phyloP scores from a whole-genome alignment of 1,140 invertebrate genomes.

The Zaprionus nigranus region DNA sequence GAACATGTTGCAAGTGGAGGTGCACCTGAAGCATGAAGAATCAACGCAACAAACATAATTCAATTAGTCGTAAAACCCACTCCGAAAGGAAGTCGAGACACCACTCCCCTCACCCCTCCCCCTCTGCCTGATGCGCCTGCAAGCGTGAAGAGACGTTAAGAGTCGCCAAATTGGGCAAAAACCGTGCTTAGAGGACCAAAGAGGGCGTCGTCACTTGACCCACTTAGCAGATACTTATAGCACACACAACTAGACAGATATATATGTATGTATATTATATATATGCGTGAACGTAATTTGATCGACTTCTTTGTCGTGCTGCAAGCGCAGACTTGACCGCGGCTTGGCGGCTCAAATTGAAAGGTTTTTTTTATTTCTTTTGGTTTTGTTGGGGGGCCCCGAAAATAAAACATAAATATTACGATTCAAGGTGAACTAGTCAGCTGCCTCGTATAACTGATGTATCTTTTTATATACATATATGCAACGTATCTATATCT shows the following conservation, averaged over 20 bases:
- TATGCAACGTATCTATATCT: conserved; percentile 34
- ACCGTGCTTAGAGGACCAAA: conserved; percentile 11
- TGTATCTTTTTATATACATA: background rate
- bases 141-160: conserved; percentile 29
- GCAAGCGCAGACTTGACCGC: conserved; percentile 54
- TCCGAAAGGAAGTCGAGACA: conserved; percentile 55
- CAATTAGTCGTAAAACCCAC: conserved; percentile 63
- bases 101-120: background rate
- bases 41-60: conserved; percentile 70
- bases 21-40: conserved; percentile 67
- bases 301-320: conserved; percentile 53
- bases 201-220: conserved; percentile 42
- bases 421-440: conserved; percentile 67
- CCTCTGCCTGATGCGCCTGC: conserved; percentile 20
- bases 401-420: conserved; percentile 37
- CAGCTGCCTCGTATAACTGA: conserved; percentile 30
- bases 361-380: conserved; percentile 39
- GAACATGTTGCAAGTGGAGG: conserved; percentile 49
- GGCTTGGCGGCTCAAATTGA: conserved; percentile 45
- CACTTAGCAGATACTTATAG: conserved; percentile 26
- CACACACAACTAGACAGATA: background rate
- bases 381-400: conserved; percentile 4
- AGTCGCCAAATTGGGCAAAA: conserved; percentile 31
- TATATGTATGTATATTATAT: conserved; percentile 1
- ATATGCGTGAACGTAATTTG: conserved; percentile 39